Percentiles rank a stretch among this genome's conserved stretches.
phyloP scores from a whole-genome alignment of 2,113 vertebrate genomes.

The Megaceryle torquata region DNA sequence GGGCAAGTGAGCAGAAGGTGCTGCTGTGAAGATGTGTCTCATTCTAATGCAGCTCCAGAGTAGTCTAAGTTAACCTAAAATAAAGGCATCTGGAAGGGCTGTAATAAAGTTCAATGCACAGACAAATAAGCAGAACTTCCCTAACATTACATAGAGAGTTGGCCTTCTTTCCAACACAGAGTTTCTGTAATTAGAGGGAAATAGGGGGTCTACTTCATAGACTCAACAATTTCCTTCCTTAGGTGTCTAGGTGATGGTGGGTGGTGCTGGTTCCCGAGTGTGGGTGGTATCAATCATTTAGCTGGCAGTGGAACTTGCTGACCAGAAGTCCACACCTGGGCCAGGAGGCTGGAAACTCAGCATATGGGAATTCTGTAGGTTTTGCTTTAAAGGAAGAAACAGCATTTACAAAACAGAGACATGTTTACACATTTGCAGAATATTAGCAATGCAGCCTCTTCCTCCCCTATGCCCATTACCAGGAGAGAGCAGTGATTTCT shows the following conservation, averaged over 20 bases:
- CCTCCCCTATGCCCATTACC: background rate
- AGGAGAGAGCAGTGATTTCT: background rate
- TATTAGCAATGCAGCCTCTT: background rate
- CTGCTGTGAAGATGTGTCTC: background rate
- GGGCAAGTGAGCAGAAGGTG: background rate
- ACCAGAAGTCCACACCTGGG: background rate
- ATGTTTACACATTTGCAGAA: background rate
- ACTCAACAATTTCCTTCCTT: background rate
- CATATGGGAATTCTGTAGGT: background rate
- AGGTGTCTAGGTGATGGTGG: background rate
- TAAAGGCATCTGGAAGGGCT: conserved; percentile 13
- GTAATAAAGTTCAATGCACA: background rate
- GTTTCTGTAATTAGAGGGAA: background rate
- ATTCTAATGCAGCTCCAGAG: background rate
- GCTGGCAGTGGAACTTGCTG: background rate
- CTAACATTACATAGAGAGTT: background rate
- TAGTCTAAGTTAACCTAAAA: background rate
- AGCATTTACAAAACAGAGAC: background rate
- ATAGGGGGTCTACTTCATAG: background rate
- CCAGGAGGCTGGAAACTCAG: background rate
- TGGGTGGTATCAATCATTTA: background rate
- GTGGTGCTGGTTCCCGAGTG: background rate
- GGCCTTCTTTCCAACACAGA: background rate
- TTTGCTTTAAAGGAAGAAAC: background rate
- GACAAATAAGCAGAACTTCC: background rate